Evolutionary conservation across 2,888 invertebrate genomes (phyloP).

Genomic region (Cosmopolites sordidus): DNA sequence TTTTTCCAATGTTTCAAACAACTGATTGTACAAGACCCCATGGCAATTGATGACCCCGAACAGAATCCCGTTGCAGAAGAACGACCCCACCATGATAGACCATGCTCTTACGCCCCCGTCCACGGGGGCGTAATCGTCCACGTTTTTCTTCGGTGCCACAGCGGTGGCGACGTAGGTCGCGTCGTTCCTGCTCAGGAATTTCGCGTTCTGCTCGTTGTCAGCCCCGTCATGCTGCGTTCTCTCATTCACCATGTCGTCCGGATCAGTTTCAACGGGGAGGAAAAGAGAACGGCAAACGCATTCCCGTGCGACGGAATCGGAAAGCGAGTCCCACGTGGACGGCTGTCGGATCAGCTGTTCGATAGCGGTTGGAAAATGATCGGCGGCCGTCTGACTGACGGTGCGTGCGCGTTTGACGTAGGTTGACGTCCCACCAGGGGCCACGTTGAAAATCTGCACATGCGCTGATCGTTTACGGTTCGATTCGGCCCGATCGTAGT

Average conservation of each 20-base stretch:
- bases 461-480: no score
- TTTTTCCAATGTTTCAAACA: constrained; percentile 60
- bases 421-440: background rate
- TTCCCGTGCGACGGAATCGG: background rate
- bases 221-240: background rate
- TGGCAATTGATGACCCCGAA: constrained; percentile 90
- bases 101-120: constrained; percentile 79
- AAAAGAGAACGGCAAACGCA: background rate
- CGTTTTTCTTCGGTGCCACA: background rate
- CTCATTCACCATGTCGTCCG: background rate
- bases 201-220: background rate
- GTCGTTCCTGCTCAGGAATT: background rate
- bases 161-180: background rate
- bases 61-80: constrained; percentile 83
- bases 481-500: no score
- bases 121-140: constrained; percentile 51
- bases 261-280: background rate
- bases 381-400: background rate
- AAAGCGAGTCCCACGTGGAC: background rate
- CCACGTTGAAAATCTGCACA: no score
- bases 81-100: constrained; percentile 77
- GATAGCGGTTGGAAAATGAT: background rate
- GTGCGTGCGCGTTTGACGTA: background rate
- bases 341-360: background rate
- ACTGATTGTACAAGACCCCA: constrained; percentile 71